phyloP scores from a whole-genome alignment of 1,140 invertebrate species.

The Megathymus violae region DNA sequence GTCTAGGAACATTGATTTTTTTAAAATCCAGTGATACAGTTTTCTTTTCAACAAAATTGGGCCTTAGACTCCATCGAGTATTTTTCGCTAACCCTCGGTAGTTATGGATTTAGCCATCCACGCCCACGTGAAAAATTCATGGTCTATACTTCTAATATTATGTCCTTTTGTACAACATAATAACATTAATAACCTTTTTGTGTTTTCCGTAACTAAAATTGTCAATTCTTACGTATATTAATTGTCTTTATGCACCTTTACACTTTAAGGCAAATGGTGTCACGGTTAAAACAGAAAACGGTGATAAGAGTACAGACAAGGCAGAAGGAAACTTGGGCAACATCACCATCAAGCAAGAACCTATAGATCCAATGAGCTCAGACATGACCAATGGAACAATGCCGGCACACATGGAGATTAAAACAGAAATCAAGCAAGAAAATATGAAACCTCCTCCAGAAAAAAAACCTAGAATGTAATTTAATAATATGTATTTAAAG shows the following conservation, averaged over 20 bases:
- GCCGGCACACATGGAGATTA: slow-evolving; percentile 78
- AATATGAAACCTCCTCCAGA: slow-evolving; percentile 95
- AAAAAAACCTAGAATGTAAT: slow-evolving; percentile 88
- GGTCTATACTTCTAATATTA: no score
- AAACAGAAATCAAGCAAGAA: slow-evolving; percentile 88
- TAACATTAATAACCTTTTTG: not conserved
- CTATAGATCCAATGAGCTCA: slow-evolving; percentile 62
- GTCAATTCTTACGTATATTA: no score
- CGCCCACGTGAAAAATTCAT: no score
- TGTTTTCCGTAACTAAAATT: no score
- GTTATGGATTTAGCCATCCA: no score
- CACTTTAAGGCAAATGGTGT: slow-evolving; percentile 72
- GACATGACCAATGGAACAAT: slow-evolving; percentile 73
- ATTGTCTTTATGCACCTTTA: not conserved
- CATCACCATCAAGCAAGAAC: slow-evolving; percentile 80
- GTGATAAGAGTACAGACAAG: slow-evolving; percentile 66
- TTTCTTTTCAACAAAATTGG: no score
- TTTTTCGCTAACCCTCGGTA: no score
- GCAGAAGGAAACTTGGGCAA: slow-evolving; percentile 58
- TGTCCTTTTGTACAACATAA: no score
- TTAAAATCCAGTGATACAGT: no score
- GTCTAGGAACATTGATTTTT: no score
- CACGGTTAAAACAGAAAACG: slow-evolving; percentile 76
- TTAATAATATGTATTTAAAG: not conserved
- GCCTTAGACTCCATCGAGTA: no score